These are phyloP conservation scores for Neodiprion lecontei DNA, from an alignment of 1,140 invertebrate species.

Conservation along the genomic window DNA sequence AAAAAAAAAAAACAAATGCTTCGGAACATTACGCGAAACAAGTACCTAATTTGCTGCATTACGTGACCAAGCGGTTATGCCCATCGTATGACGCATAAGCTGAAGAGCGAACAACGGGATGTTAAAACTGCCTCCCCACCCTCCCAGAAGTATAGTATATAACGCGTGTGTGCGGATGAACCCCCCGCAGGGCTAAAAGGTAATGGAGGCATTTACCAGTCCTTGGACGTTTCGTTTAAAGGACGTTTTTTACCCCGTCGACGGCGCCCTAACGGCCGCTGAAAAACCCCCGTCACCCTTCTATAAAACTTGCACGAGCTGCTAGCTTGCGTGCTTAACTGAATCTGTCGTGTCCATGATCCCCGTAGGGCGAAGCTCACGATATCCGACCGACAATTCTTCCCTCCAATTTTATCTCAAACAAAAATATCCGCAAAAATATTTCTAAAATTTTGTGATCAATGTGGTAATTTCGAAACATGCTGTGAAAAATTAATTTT, in stretches of 20 bases:
- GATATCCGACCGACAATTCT: too few relatives aligned
- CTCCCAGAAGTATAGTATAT: too few relatives aligned
- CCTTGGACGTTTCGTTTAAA: background rate
- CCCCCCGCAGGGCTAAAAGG: background rate
- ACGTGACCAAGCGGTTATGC: background rate
- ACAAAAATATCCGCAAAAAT: too few relatives aligned
- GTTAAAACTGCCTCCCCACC: too few relatives aligned
- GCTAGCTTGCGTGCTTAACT: background rate
- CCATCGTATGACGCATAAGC: background rate
- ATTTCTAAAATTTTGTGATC: too few relatives aligned
- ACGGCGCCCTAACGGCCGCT: background rate
- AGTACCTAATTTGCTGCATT: background rate
- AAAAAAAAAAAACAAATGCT: too few relatives aligned
- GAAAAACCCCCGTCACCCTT: constrained; percentile 1
- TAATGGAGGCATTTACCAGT: background rate
- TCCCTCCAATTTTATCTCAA: too few relatives aligned
- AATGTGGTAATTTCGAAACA: too few relatives aligned
- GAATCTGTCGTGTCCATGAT: background rate
- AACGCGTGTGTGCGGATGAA: too few relatives aligned
- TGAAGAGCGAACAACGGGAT: background rate
- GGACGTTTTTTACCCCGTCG: background rate
- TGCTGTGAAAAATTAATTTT: too few relatives aligned
- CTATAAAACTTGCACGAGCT: background rate
- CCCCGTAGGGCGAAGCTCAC: too few relatives aligned
- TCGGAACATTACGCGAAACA: background rate